Base-by-base conservation (phyloP, 1,140 invertebrate species). In the Saxidomus purpurata region DNA sequence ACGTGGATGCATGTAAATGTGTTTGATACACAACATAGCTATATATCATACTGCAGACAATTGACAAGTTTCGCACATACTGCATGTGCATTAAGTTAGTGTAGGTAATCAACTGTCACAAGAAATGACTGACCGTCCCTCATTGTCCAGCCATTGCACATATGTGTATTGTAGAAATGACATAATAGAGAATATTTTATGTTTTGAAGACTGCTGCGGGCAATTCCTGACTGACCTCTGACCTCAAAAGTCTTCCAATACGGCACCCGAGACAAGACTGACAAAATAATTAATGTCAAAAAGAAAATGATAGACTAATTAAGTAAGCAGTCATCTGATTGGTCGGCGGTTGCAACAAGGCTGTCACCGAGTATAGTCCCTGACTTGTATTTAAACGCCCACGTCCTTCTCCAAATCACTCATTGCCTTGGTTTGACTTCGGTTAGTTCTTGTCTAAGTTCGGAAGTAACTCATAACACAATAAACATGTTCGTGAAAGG, bases 401-500 rank as follows among this genome's bases (percentile, higher is more conserved):
- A 22, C 40, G n/a, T 28, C 40, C 71, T 6, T 47, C 38, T 36
- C 40, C 8, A 76, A 8, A 76, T 49, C 71, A 40, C 71, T 76
- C 71, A 76, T 43, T 49, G 71, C 71, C 71, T 47, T 47, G 40
- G 1, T 43, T n/a, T 76, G 71, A 38, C 31, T 17, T 76, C 71
- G 40, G 71, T 40, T 43, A 36, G 25, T 47, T 40, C 40, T 76
- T 49, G 31, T 13, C 25, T n/a, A 22, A n/a, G 71, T 13, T n/a
- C 47, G 71, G 38, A 43, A 76, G n/a, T 15, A 76, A 43, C 34
- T 3, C 22, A 22, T 47, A 47, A 47, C 31, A 25, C 9, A 43
- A 76, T 1, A 76, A 76, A 22, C 38, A 76, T 76, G 71, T 43
- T 76, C n/a, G 25, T 25, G 6, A 76, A 76, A 49, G 71, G 71